A percentile compares a stretch with the other conserved stretches of the same genome.
These are phyloP conservation scores for Polylopha cassiicola DNA, from an alignment of 2,888 invertebrate genomes.

Conservation along the genomic window DNA sequence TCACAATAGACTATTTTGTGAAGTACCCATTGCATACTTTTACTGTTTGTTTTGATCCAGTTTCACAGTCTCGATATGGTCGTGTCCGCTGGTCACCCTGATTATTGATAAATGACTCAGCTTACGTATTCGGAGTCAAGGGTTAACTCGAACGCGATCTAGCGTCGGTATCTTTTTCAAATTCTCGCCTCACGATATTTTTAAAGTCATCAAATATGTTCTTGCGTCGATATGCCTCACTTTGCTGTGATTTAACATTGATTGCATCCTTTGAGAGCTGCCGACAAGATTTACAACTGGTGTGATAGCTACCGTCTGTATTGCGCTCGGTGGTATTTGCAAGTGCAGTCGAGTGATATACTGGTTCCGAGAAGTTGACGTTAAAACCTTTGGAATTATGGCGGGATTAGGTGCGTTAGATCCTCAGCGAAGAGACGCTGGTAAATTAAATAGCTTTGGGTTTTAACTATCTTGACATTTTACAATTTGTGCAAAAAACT, in stretches of 20 bases:
- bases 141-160: slow-evolving; percentile 64
- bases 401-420: slow-evolving; percentile 36
- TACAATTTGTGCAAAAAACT: not conserved
- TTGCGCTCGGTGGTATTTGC: slow-evolving; percentile 37
- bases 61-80: slow-evolving; percentile 7
- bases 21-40: too few relatives aligned
- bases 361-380: slow-evolving; percentile 39
- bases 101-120: slow-evolving; percentile 66
- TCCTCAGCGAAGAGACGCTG: too few relatives aligned
- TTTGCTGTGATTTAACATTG: slow-evolving; percentile 66
- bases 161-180: slow-evolving; percentile 60
- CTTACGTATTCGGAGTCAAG: slow-evolving; percentile 64
- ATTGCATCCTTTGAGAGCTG: slow-evolving; percentile 58
- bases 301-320: slow-evolving; percentile 52
- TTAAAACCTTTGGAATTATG: slow-evolving; percentile 36
- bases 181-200: slow-evolving; percentile 45
- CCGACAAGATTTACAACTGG: slow-evolving; percentile 62
- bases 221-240: slow-evolving; percentile 51
- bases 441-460: too few relatives aligned
- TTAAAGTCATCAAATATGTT: slow-evolving; percentile 35
- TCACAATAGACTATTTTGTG: too few relatives aligned
- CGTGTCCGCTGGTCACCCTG: slow-evolving; percentile 47
- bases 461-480: slow-evolving; percentile 4
- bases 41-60: too few relatives aligned
- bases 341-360: slow-evolving; percentile 24